phyloP scores from a whole-genome alignment of 2,113 vertebrate genomes.

The Alosa alosa region DNA sequence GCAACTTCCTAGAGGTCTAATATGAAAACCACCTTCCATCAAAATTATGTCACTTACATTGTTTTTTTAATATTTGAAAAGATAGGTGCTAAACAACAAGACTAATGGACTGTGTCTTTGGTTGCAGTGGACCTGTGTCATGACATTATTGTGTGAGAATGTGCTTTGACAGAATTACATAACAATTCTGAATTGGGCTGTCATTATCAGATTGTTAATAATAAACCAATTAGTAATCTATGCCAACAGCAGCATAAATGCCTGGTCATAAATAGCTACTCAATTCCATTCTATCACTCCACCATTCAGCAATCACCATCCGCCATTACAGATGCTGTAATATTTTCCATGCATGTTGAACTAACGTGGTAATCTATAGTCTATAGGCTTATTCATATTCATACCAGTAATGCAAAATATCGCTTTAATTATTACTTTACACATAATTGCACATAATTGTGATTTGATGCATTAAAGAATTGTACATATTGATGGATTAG shows the following conservation, averaged over 20 bases:
- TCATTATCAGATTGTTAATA: not conserved
- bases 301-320: not conserved
- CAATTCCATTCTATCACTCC: conserved; percentile 8
- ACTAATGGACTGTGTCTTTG: not conserved
- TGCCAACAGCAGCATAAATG: not conserved
- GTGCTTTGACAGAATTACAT: not conserved
- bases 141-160: not conserved
- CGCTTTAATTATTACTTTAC: not conserved
- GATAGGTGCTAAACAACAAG: not conserved
- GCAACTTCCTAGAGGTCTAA: not conserved
- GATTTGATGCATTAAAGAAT: not conserved
- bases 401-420: not conserved
- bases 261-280: not conserved
- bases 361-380: not conserved
- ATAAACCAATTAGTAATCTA: not conserved
- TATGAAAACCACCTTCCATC: not conserved
- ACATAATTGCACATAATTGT: not conserved
- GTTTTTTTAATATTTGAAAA: not conserved
- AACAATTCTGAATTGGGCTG: not conserved
- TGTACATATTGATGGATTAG: not conserved
- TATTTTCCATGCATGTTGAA: not conserved
- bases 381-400: not conserved
- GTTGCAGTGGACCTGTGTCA: not conserved
- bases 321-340: not conserved
- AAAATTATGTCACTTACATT: not conserved